These are phyloP conservation scores for Ceratina calcarata DNA, from an alignment of 1,140 invertebrate species.

Conservation along the genomic window DNA sequence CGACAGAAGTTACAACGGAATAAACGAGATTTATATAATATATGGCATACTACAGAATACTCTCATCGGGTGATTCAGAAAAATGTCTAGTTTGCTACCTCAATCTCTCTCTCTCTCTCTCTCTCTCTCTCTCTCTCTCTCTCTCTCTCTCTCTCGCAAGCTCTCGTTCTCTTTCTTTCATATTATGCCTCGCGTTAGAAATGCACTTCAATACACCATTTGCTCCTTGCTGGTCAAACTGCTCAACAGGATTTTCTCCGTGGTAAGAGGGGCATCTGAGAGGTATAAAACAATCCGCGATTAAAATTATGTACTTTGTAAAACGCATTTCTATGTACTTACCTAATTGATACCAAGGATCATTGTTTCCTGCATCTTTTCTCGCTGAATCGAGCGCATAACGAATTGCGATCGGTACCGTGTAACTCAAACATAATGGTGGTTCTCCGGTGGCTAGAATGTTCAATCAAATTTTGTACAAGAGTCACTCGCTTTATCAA, in stretches of 20 bases:
- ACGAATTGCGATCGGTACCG: conserved; percentile 86
- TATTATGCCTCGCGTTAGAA: too few species aligned
- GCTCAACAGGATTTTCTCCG: conserved; percentile 73
- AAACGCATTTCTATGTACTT: conserved; percentile 35
- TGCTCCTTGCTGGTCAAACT: conserved; percentile 67
- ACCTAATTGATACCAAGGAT: conserved; percentile 73
- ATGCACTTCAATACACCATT: conserved; percentile 66
- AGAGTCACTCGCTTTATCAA: too few species aligned
- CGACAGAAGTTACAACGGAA: conserved; percentile 20
- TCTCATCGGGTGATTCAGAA: conserved; percentile 16
- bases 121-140: background rate
- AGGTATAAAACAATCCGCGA: conserved; percentile 21
- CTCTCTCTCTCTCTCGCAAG: too few species aligned
- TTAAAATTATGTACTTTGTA: background rate
- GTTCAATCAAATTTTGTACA: too few species aligned
- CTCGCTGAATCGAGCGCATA: conserved; percentile 86
- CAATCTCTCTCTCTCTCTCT: background rate
- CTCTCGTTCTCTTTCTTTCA: too few species aligned
- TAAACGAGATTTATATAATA: conserved; percentile 21
- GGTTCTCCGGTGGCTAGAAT: too few species aligned
- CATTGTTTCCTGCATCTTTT: conserved; percentile 80
- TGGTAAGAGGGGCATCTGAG: conserved; percentile 74
- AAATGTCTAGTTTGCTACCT: conserved; percentile 24
- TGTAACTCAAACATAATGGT: conserved; percentile 43
- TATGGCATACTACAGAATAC: background rate